phyloP scores from a whole-genome alignment of 2,113 vertebrate genomes.

The Xiphophorus couchianus region DNA sequence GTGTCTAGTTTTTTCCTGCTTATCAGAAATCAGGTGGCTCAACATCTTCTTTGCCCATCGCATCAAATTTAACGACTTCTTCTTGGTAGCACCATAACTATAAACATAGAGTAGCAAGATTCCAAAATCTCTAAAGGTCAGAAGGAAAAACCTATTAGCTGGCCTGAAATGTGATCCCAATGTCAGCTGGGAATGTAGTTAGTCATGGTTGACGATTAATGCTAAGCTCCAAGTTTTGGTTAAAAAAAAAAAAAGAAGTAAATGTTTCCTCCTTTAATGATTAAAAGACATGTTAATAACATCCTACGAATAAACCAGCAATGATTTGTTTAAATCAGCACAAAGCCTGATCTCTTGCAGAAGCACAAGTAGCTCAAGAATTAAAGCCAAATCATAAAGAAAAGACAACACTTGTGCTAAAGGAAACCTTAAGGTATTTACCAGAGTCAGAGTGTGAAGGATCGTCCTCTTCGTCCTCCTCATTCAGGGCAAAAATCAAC shows the following conservation, averaged over 20 bases:
- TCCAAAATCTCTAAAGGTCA: slow-evolving; percentile 16
- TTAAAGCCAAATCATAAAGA: slow-evolving; percentile 28
- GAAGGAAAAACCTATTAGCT: slow-evolving; percentile 12
- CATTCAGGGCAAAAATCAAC: slow-evolving; percentile 71
- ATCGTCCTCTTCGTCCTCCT: slow-evolving; percentile 61
- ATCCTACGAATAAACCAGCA: slow-evolving; percentile 48
- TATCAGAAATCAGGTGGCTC: slow-evolving; percentile 25
- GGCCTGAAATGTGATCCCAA: slow-evolving; percentile 54
- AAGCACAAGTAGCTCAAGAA: slow-evolving; percentile 23
- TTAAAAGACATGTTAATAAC: slow-evolving; percentile 42
- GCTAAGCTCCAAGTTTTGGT: slow-evolving; percentile 45
- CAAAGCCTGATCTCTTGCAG: slow-evolving; percentile 20
- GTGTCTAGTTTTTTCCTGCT: background rate
- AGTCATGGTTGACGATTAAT: slow-evolving; percentile 20
- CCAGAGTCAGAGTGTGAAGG: slow-evolving; percentile 51
- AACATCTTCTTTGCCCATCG: background rate
- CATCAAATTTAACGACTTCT: slow-evolving; percentile 5
- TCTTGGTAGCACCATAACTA: slow-evolving; percentile 7
- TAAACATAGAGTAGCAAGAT: slow-evolving; percentile 30
- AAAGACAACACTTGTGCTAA: slow-evolving; percentile 10
- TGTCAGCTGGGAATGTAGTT: slow-evolving; percentile 33
- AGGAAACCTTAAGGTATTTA: slow-evolving; percentile 33
- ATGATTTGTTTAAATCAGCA: slow-evolving; percentile 26
- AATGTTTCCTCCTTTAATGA: slow-evolving; percentile 57
- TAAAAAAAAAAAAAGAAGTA: slow-evolving; percentile 41